Evolutionary conservation across 2,113 vertebrate genomes (phyloP).

Genomic region (Todiramphus chloris): DNA sequence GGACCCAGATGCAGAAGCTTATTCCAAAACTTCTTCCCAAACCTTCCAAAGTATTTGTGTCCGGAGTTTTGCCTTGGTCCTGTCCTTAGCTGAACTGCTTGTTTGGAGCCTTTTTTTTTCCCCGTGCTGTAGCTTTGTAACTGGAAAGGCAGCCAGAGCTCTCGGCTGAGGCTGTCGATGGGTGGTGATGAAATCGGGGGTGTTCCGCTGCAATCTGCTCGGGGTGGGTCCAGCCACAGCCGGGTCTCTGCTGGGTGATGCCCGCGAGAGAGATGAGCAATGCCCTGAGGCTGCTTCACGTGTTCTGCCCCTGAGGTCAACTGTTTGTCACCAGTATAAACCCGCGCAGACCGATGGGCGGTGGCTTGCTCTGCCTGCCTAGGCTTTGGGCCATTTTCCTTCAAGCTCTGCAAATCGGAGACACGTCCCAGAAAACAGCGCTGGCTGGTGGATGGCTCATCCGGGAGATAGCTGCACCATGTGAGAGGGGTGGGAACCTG

Average conservation of each 20-base stretch:
- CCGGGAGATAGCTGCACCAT: accelerated
- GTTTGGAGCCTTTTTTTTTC: not conserved
- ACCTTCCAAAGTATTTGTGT: not conserved
- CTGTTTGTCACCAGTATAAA: not conserved
- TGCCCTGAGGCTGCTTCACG: not conserved
- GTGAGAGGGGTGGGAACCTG: not conserved
- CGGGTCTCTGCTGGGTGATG: not conserved
- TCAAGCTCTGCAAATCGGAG: not conserved
- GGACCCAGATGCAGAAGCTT: not conserved
- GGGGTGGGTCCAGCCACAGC: not conserved
- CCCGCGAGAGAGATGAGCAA: not conserved
- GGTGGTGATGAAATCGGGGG: not conserved
- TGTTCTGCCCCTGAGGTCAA: not conserved
- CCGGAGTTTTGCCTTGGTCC: not conserved
- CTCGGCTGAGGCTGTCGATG: not conserved
- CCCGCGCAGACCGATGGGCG: accelerated
- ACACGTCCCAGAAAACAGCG: not conserved
- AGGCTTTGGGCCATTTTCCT: not conserved
- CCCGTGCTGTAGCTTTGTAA: not conserved
- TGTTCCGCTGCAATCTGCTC: not conserved
- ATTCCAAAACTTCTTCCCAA: not conserved
- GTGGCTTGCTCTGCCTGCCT: not conserved
- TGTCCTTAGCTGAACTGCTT: not conserved
- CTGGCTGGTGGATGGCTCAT: not conserved
- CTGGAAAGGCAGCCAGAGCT: not conserved